These are phyloP conservation scores for Synchiropus splendidus DNA, from an alignment of 2,113 vertebrate genomes.

Conservation along the genomic window DNA sequence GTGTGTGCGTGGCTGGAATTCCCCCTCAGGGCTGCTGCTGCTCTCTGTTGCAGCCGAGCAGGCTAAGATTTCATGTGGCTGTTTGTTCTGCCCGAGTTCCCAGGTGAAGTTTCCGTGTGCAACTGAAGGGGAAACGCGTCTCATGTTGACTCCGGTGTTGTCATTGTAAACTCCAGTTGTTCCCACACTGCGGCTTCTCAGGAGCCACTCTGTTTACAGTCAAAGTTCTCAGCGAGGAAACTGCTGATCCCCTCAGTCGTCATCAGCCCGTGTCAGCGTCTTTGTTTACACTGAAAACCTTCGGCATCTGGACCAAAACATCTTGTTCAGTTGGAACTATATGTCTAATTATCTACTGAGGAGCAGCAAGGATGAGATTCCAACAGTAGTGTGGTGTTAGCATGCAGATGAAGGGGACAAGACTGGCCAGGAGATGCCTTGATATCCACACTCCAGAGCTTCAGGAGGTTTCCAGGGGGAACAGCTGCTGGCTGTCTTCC, in stretches of 20 bases:
- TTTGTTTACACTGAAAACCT: conserved; percentile 13
- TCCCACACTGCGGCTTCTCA: conserved; percentile 11
- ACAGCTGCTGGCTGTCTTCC: too few relatives aligned
- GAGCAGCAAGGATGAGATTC: too few relatives aligned
- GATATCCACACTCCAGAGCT: too few relatives aligned
- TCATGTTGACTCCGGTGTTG: not conserved
- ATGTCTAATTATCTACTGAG: too few relatives aligned
- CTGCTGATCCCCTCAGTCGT: too few relatives aligned
- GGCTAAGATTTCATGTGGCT: conserved; percentile 11
- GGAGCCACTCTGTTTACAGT: conserved; percentile 33
- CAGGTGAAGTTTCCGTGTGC: not conserved
- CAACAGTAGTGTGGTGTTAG: too few relatives aligned
- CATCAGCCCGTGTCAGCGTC: conserved; percentile 21
- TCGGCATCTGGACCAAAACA: not conserved
- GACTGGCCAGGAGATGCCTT: too few relatives aligned
- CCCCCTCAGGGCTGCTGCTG: conserved; percentile 19
- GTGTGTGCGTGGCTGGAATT: conserved; percentile 31
- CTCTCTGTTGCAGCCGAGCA: conserved; percentile 3
- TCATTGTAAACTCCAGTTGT: conserved; percentile 17
- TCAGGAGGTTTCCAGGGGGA: too few relatives aligned
- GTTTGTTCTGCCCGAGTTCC: conserved; percentile 5
- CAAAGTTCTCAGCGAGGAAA: conserved; percentile 30
- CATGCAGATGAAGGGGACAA: too few relatives aligned
- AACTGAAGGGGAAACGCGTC: not conserved
- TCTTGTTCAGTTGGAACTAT: too few relatives aligned